Conservation (phyloP, 2,888 invertebrate genomes). For the Byasa hedistus region DNA sequence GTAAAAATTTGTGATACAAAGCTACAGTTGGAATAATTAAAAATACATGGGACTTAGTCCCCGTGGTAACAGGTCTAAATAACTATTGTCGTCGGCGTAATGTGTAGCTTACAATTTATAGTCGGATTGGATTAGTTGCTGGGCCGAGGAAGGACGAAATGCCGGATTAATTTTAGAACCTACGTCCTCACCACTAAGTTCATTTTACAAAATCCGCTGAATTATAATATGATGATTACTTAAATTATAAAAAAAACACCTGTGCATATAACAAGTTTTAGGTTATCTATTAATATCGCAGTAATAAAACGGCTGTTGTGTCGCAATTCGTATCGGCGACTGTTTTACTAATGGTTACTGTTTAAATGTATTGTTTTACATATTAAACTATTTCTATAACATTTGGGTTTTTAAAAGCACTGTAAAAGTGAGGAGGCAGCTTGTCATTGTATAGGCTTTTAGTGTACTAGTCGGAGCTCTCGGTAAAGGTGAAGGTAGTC, state of each 20-base stretch:
- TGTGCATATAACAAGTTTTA: constrained; percentile 7
- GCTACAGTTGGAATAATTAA: neutral
- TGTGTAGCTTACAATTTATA: constrained; percentile 19
- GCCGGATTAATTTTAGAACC: neutral
- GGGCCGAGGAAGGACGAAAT: neutral
- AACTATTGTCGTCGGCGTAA: constrained; percentile 23
- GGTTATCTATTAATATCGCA: neutral
- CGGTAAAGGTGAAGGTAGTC: too few relatives aligned
- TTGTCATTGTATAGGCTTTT: too few relatives aligned
- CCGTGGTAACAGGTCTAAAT: constrained; percentile 28
- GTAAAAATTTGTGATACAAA: neutral
- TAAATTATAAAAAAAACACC: constrained; percentile 14
- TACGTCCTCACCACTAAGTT: neutral
- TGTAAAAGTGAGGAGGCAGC: too few relatives aligned
- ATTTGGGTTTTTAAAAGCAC: too few relatives aligned
- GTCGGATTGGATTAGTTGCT: constrained; percentile 8
- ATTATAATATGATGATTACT: constrained; percentile 3
- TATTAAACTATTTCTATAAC: too few relatives aligned
- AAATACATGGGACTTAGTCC: constrained; percentile 17
- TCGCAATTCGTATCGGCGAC: neutral
- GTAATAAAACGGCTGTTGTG: neutral
- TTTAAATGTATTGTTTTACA: too few relatives aligned
- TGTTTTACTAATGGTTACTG: too few relatives aligned
- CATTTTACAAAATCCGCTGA: neutral
- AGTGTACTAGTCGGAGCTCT: too few relatives aligned